Base-by-base conservation (phyloP, 1,140 invertebrate genomes). In the Micrasema minimum region DNA sequence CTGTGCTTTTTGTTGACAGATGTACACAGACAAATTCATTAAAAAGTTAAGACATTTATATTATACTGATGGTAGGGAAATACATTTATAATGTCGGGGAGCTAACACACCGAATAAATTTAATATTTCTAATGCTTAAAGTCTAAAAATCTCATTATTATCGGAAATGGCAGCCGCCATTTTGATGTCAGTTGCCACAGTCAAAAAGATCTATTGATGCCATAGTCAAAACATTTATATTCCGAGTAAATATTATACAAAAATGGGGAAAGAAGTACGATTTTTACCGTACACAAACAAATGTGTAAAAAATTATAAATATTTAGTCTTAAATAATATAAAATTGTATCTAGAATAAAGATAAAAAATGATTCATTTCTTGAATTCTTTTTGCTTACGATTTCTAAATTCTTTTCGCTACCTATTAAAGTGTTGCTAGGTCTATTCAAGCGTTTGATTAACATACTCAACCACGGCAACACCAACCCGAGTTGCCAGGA, bases 191-290 rank as follows among this genome's bases (percentile, higher is more conserved):
- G 35, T 16, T 59, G 37, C 55, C 55, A 20, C n/a, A 22, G 35
- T 41, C 16, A 41, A 59, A 22, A 22, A 16, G 31, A 55, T 55
- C 22, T 31, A 14, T 10, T 55, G 35, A 59, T 20, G 38, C 55
- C 55, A 41, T 9, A 59, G 55, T 41, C 37, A 23, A 59, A 59
- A 59, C 37, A 59, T 59, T 12, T 59, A 59, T 31, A 55, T 55
- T 55, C 16, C 16, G 4, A 55, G 51, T 55, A 55, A 55, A 55
- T 31, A 35, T 43, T 18, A 55, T 31, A 55, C 2, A 22, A 22
- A 22, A 18, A 38, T 11, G 14, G 16, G 20, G 16, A 41, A 12
- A 43, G 14, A 10, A 59, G 10, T 48, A 48, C 46, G 16, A 9
- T 48, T 22, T 16, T 48, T 10, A 48, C 2, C 46, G 46, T 48